Evolutionary conservation across 2,113 vertebrate genomes (phyloP), one percentile per base, ranked within the genome.

Genomic region (Mirounga angustirostris): DNA sequence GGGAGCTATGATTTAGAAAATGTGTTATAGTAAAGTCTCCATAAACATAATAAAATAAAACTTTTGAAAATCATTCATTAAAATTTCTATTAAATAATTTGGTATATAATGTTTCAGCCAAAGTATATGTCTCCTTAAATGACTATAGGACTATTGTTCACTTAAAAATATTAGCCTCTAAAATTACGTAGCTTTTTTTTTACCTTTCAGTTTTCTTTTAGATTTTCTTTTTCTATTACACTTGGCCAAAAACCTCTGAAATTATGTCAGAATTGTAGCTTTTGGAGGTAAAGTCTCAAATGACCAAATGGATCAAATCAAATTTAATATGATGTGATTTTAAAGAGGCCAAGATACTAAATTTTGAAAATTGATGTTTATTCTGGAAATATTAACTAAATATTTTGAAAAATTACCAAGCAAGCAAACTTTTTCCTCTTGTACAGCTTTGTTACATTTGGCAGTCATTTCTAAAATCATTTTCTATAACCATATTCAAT

Each of bases 281-380:
- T 97, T 98, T 95, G 90, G 84, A 98, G 78, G 83, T 82, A 89
- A 97, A 81, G 7, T 87, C 61, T 97, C 74, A 94, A 97, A 92
- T 91, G 73, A 97, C 94, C 52, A 88, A 97, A 91, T 86, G 90
- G 50, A 90, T 96, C 85, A 97, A 97, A 97, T 97, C 90, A 95
- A 97, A 97, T 98, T 97, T 98, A 97, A 97, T 95, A 87, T 89
- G 65, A 95, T 89, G 78, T 98, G 94, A 97, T 95, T 98, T 98
- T 96, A 97, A 97, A 95, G 63, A 96, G 91, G 74, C 81, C 90
- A 97, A 97, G 26, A 97, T 94, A 96, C 91, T 97, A 97, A 94
- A 97, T 92, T 96, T 97, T 98, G 92, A 97, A 97, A 97, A 94
- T 74, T 87, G 8, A 24, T 97, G 78, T 97, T 98, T 97, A 90